Evolutionary conservation across 2,797 vertebrate genomes (phyloP), one percentile per base, ranked within the genome.

Genomic region (Mycteria americana): DNA sequence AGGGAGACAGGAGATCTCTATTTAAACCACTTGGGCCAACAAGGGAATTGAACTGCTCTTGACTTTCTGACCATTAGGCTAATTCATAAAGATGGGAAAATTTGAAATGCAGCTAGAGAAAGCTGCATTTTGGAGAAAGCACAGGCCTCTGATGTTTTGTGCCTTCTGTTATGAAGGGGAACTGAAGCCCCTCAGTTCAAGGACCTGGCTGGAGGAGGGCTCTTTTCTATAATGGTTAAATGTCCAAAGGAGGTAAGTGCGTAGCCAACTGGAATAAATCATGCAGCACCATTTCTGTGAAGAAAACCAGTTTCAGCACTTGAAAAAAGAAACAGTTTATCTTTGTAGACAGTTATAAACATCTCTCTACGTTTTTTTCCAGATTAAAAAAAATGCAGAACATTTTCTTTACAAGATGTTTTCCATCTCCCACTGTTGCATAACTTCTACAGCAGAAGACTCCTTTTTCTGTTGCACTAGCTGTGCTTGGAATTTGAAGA

Each of bases 221-320:
- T 45, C 4, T 8, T 45, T 72, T 83, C 35, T 35, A 0, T 33
- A 15, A 15, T 11, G 23, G 46, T 68, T 41, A 41, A 56, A 19
- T 1, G 0, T 16, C 45, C 7, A 10, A 7, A 9, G 31, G 41
- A 80, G 19, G 3, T 8, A 57, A 65, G 30, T 6, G 17, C 28
- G 22, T 7, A 60, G 25, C 27, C 25, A 60, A 23, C 6, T n/a
- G 30, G 16, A 86, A 9, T 46, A 51, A 89, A 63, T 43, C 18
- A 27, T 2, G 9, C 27, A 68, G 25, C 10, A 30, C 25, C 3
- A 50, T 46, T 78, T 37, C 39, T 0, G 0, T 60, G 18, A 85
- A 68, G 37, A 62, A 88, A 76, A 24, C n/a, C 9, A n/a, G 19
- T 87, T 63, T 84, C 31, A 57, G 62, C 27, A 22, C 30, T 16